These are phyloP conservation scores for Theocolax elegans DNA, from an alignment of 1,140 invertebrate species.

Conservation along the genomic window DNA sequence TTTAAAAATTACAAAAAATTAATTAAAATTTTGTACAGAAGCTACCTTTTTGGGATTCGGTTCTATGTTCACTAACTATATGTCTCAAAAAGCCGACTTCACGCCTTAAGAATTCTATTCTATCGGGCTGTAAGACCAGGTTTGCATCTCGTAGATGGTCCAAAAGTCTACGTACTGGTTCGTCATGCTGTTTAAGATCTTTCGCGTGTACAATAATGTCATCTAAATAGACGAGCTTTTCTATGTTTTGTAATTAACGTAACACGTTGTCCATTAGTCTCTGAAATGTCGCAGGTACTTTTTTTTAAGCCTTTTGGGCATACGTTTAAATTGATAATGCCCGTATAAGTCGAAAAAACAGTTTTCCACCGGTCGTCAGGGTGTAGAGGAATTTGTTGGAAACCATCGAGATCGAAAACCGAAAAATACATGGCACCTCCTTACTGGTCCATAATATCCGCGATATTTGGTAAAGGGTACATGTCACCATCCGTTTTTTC, in stretches of 20 bases:
- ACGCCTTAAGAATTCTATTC: neutral
- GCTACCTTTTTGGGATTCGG: too few relatives aligned
- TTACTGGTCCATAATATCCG: too few relatives aligned
- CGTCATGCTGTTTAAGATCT: neutral
- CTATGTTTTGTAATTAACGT: neutral
- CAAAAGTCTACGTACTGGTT: neutral
- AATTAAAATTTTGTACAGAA: too few relatives aligned
- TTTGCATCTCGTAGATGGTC: neutral
- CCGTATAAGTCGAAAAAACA: neutral
- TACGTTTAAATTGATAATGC: neutral
- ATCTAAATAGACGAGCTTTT: slow-evolving; percentile 5
- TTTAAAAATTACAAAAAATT: too few relatives aligned
- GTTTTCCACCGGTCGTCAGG: neutral
- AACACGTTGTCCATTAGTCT: neutral
- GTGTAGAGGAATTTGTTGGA: neutral
- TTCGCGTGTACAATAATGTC: neutral
- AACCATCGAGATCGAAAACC: slow-evolving; percentile 26
- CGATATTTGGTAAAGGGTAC: too few relatives aligned
- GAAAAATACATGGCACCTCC: slow-evolving; percentile 51
- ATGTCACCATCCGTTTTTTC: too few relatives aligned
- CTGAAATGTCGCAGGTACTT: neutral
- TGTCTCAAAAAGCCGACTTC: neutral
- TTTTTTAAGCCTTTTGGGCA: neutral
- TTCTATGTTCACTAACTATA: too few relatives aligned
- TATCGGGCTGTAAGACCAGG: neutral